Base-by-base conservation (phyloP, 2,113 vertebrate species). In the Sturnira hondurensis region DNA sequence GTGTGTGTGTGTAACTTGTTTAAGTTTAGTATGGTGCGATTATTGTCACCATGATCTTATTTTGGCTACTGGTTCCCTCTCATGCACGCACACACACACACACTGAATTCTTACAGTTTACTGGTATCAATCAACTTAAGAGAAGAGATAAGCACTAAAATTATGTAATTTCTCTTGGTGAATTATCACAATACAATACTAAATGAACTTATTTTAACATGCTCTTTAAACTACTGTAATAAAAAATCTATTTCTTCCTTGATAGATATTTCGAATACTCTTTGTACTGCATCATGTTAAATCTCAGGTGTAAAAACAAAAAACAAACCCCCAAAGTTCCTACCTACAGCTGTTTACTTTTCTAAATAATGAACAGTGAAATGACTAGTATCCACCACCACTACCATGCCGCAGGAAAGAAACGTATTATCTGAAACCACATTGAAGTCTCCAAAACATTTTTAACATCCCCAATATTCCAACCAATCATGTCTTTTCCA, bases 371-470 rank as follows among this genome's bases (percentile, higher is more conserved):
- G 26, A 92, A 58, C 38, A 85, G 28, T 76, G 2, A 82, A 85
- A 24, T 76, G 2, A 82, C 28, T 20, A 67, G 43, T 52, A 68
- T 89, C 76, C 19, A 76, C 17, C 38, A 67, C 56, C 33, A 86
- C 28, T 1, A 81, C 15, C 20, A 10, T 31, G 22, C 13, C 14
- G 41, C 22, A n/a, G 2, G 4, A 47, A 24, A 73, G 28, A 93
- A 81, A 70, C 54, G 47, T 67, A 71, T 81, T 38, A 91, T 78
- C 63, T 94, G 65, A 96, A 95, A 84, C 47, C 43, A 74, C 80
- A 71, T 11, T 80, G 36, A 95, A 93, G 45, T 68, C 10, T 14
- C 31, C 56, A 81, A 74, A 6, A 36, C 50, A 87, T 63, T 74
- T 88, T 86, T 85, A 92, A 82, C 26, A 22, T 50, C 31, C 15